A percentile compares a stretch with the other conserved stretches of the same genome.
Conservation (phyloP, 1,140 invertebrate species). For the Vanessa tameamea region DNA sequence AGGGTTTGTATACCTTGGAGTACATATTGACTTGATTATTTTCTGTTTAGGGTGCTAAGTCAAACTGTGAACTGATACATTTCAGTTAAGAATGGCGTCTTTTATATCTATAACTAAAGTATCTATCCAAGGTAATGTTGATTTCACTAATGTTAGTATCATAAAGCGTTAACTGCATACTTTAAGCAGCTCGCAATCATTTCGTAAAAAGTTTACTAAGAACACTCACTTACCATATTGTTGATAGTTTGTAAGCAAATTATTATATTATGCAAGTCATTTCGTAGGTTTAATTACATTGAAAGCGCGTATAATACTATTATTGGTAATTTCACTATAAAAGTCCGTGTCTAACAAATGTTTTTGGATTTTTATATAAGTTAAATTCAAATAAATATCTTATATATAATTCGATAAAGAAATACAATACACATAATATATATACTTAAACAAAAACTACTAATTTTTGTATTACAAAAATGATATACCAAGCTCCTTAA, state of each 20-base stretch:
- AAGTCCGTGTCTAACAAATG: too few relatives aligned
- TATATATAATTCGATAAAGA: too few relatives aligned
- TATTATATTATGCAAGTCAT: slow-evolving; percentile 17
- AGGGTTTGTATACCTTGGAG: slow-evolving; percentile 49
- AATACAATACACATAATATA: too few relatives aligned
- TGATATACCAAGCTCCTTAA: too few relatives aligned
- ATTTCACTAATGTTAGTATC: slow-evolving; percentile 56
- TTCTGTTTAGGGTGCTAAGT: slow-evolving; percentile 40
- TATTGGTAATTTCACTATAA: too few relatives aligned
- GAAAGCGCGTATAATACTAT: not conserved
- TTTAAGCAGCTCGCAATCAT: slow-evolving; percentile 46
- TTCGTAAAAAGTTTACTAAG: slow-evolving; percentile 44
- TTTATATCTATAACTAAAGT: slow-evolving; percentile 64
- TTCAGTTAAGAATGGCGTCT: slow-evolving; percentile 44
- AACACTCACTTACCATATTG: slow-evolving; percentile 16
- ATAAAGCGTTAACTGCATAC: slow-evolving; percentile 44
- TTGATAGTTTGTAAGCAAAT: slow-evolving; percentile 10
- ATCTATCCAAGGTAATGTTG: slow-evolving; percentile 55
- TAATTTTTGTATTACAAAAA: too few relatives aligned
- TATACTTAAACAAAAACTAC: too few relatives aligned
- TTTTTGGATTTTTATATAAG: too few relatives aligned
- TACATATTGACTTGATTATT: slow-evolving; percentile 46
- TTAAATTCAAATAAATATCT: too few relatives aligned
- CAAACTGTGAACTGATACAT: slow-evolving; percentile 53
- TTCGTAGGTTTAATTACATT: slow-evolving; percentile 6